Evolutionary conservation across 1,140 invertebrate genomes (phyloP).

Genomic region (Drosophila orosa): DNA sequence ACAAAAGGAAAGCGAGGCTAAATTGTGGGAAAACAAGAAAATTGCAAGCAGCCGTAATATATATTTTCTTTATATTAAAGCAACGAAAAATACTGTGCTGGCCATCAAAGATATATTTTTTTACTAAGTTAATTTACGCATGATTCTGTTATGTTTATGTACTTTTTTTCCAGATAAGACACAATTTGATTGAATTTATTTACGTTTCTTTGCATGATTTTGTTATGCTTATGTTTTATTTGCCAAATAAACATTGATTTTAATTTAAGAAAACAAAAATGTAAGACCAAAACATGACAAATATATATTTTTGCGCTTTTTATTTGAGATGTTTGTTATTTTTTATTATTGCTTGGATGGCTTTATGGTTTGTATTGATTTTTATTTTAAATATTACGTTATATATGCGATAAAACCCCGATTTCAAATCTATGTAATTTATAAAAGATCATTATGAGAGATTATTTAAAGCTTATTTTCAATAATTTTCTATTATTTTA

Average conservation of each 20-base stretch:
- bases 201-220: constrained; percentile 29
- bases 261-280: constrained; percentile 23
- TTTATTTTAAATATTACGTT: constrained; percentile 14
- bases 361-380: constrained; percentile 42
- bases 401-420: too few relatives aligned
- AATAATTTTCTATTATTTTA: not conserved
- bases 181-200: constrained; percentile 3
- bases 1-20: constrained; percentile 1
- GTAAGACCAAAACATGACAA: constrained; percentile 15
- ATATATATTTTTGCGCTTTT: constrained; percentile 23
- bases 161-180: not conserved
- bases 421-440: not conserved
- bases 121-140: constrained; percentile 21
- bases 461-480: not conserved
- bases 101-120: constrained; percentile 14
- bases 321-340: constrained; percentile 34
- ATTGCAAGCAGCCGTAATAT: constrained; percentile 18
- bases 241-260: constrained; percentile 23
- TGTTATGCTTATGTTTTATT: constrained; percentile 33
- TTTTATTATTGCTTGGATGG: constrained; percentile 34
- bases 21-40: constrained; percentile 19
- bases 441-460: too few relatives aligned
- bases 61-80: constrained; percentile 53
- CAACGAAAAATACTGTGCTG: constrained; percentile 5
- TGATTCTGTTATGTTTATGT: constrained; percentile 34